Evolutionary conservation across 2,113 vertebrate species (phyloP).

Genomic region (Gambusia affinis): DNA sequence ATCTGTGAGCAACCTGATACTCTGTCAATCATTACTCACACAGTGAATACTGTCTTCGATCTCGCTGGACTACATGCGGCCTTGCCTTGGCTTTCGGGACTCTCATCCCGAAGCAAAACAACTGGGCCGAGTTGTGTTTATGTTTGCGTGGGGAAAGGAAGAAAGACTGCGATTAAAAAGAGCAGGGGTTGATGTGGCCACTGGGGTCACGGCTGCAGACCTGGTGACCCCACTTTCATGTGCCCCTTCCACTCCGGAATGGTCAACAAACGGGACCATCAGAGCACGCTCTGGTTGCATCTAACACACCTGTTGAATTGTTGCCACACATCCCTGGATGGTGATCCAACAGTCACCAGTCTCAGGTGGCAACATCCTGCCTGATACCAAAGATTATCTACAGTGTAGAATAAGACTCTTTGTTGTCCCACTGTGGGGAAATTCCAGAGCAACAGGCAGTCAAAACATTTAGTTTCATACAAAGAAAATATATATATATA

Average conservation of each 20-base stretch:
- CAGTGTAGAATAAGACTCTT: too few species aligned
- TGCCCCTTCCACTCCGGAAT: conserved; percentile 37
- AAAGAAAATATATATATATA: too few species aligned
- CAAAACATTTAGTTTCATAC: too few species aligned
- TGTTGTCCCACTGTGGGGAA: too few species aligned
- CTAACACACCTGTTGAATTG: conserved; percentile 27
- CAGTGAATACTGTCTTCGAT: conserved; percentile 36
- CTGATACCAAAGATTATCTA: not conserved
- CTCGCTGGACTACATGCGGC: conserved; percentile 31
- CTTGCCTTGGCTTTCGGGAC: conserved; percentile 51
- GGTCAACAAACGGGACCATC: conserved; percentile 55
- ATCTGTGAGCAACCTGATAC: conserved; percentile 67
- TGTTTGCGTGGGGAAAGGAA: conserved; percentile 9
- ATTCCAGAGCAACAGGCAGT: too few species aligned
- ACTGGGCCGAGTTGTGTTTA: conserved; percentile 11
- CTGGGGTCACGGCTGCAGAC: conserved; percentile 43
- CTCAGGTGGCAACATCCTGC: not conserved
- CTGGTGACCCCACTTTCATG: conserved; percentile 47
- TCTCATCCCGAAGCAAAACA: conserved; percentile 32
- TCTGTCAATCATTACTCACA: conserved; percentile 72
- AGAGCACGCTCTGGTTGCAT: conserved; percentile 11
- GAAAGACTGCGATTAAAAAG: conserved; percentile 10
- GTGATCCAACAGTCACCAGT: conserved; percentile 6
- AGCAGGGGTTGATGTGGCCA: conserved; percentile 23
- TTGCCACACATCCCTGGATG: conserved; percentile 10